These are phyloP conservation scores for Mythimna pallens DNA, from an alignment of 2,888 invertebrate genomes.

Conservation along the genomic window DNA sequence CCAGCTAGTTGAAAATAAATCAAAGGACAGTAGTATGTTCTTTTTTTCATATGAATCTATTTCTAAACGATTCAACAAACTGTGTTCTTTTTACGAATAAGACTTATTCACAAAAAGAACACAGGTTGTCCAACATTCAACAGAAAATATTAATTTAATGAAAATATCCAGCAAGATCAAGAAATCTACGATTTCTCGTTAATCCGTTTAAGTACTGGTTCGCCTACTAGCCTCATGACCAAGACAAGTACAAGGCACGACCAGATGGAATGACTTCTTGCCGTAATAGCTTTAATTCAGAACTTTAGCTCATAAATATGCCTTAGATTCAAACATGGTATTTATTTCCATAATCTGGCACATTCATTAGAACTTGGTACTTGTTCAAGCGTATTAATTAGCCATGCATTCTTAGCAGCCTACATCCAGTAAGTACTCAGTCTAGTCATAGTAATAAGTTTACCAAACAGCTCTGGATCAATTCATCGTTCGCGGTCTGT, in stretches of 20 bases:
- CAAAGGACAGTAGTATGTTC: background rate
- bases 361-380: slow-evolving; percentile 38
- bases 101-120: background rate
- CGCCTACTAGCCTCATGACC: slow-evolving; percentile 55
- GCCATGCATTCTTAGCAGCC: slow-evolving; percentile 43
- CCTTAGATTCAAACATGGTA: slow-evolving; percentile 39
- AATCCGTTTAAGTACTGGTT: slow-evolving; percentile 47
- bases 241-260: slow-evolving; percentile 47
- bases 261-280: slow-evolving; percentile 34
- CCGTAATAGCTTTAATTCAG: slow-evolving; percentile 32
- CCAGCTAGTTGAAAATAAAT: slow-evolving; percentile 2
- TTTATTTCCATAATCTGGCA: slow-evolving; percentile 52
- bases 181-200: slow-evolving; percentile 33
- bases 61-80: too few relatives aligned
- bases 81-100: too few relatives aligned
- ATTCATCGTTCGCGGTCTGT: slow-evolving; percentile 81
- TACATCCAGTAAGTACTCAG: slow-evolving; percentile 16
- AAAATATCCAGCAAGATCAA: slow-evolving; percentile 20
- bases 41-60: background rate
- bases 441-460: slow-evolving; percentile 57
- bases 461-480: slow-evolving; percentile 74
- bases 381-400: slow-evolving; percentile 46
- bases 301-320: slow-evolving; percentile 48
- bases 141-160: background rate
- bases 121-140: background rate